Evolutionary conservation across 2,797 vertebrate genomes (phyloP).

Genomic region (Gadopsis bispinosus): DNA sequence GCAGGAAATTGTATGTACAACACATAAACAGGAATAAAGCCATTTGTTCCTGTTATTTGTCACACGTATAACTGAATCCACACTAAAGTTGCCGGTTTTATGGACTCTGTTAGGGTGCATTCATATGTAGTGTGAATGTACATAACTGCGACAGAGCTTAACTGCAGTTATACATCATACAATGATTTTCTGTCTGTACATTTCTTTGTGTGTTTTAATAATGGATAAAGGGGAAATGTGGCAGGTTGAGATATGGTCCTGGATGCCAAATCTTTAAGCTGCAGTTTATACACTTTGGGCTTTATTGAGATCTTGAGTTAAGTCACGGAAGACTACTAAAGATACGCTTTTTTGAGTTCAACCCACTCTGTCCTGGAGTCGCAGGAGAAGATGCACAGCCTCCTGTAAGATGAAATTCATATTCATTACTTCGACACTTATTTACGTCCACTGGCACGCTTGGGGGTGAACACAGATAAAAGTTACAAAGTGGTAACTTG

Average conservation of each 20-base stretch:
- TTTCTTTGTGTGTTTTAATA: constrained; percentile 81
- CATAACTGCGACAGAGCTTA: constrained; percentile 47
- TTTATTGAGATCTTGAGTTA: constrained; percentile 44
- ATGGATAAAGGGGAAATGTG: constrained; percentile 71
- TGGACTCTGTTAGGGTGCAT: constrained; percentile 35
- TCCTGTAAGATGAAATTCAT: constrained; percentile 21
- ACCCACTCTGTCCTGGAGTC: constrained; percentile 13
- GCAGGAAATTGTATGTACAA: constrained; percentile 4
- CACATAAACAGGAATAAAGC: constrained; percentile 27
- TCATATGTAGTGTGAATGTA: constrained; percentile 49
- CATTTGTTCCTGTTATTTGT: constrained; percentile 49
- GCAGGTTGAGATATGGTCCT: constrained; percentile 55
- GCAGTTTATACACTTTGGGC: constrained; percentile 45
- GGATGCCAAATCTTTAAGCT: constrained; percentile 55
- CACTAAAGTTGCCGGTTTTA: constrained; percentile 48
- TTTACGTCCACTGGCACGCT: constrained; percentile 29
- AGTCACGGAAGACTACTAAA: constrained; percentile 18
- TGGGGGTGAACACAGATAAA: constrained; percentile 48
- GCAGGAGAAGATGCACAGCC: constrained; percentile 17
- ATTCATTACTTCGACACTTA: constrained; percentile 45
- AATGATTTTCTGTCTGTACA: constrained; percentile 69
- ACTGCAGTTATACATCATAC: constrained; percentile 74
- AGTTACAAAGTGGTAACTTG: constrained; percentile 39
- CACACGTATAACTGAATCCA: constrained; percentile 55
- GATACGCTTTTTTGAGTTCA: constrained; percentile 24